Conservation (phyloP, 35 echinoderm and acorn worm species). For the Eucidaris tribuloides region DNA sequence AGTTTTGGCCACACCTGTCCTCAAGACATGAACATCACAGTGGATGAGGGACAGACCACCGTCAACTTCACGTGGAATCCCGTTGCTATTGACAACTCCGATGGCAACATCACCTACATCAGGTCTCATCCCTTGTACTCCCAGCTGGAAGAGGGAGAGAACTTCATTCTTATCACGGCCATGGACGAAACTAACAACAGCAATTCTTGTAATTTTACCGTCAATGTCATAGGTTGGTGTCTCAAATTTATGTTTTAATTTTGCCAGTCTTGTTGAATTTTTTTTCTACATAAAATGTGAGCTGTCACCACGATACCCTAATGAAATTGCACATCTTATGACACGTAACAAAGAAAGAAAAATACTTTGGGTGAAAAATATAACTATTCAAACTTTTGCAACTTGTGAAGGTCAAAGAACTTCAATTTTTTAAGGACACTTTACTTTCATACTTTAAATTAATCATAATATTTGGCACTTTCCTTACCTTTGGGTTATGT, state of each 20-base stretch:
- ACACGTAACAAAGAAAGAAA: not conserved
- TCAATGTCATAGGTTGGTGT: constrained; percentile 34
- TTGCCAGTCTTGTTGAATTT: not conserved
- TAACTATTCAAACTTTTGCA: not conserved
- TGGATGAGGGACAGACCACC: not conserved
- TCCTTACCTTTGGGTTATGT: too few relatives aligned
- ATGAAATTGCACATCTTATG: not conserved
- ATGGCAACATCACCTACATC: not conserved
- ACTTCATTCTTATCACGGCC: constrained; percentile 24
- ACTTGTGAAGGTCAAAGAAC: too few relatives aligned
- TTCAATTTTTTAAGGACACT: too few relatives aligned
- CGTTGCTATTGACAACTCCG: constrained; percentile 29
- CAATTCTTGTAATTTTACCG: constrained; percentile 2
- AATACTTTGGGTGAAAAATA: not conserved
- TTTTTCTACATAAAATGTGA: not conserved
- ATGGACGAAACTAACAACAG: constrained; percentile 29
- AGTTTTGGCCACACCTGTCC: constrained; percentile 42
- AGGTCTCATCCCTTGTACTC: not conserved
- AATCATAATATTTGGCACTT: too few relatives aligned
- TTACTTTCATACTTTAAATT: too few relatives aligned
- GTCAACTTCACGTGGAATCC: not conserved
- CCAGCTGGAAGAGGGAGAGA: constrained; percentile 3
- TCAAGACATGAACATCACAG: constrained; percentile 2
- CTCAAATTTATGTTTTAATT: not conserved
- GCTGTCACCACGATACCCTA: not conserved